These are phyloP conservation scores for Magallana angulata DNA, from an alignment of 1,140 invertebrate genomes.

Conservation along the genomic window DNA sequence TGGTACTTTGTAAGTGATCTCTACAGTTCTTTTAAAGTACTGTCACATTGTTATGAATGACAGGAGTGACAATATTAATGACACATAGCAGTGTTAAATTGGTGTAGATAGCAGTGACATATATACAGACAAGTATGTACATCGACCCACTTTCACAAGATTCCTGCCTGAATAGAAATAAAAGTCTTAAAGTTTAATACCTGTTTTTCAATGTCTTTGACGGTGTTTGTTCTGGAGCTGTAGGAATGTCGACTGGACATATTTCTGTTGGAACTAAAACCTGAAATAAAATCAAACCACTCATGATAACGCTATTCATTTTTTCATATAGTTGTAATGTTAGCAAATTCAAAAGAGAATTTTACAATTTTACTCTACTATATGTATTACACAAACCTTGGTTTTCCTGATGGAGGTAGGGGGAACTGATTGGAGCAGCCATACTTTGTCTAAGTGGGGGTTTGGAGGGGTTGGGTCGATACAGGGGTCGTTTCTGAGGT, in stretches of 20 bases:
- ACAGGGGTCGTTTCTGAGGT: background rate
- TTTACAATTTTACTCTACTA: no score
- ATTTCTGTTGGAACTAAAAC: background rate
- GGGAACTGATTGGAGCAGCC: constrained; percentile 26
- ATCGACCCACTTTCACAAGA: no score
- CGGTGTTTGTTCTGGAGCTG: constrained; percentile 36
- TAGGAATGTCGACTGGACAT: constrained; percentile 31
- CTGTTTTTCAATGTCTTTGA: constrained; percentile 39
- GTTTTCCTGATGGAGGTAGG: background rate
- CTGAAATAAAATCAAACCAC: background rate
- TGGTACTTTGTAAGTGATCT: no score
- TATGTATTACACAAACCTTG: constrained; percentile 2
- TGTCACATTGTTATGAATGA: no score
- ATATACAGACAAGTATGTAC: no score
- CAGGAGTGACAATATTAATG: background rate
- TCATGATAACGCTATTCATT: background rate
- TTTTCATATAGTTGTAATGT: no score
- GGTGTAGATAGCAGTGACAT: no score
- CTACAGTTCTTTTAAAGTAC: no score
- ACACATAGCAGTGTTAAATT: no score
- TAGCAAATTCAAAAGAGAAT: no score
- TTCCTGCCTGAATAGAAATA: no score
- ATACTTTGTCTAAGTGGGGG: constrained; percentile 43
- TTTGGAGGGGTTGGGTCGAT: constrained; percentile 34
- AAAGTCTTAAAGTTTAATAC: background rate